Evolutionary conservation across 2,113 vertebrate species (phyloP).

Genomic region (Tachycineta bicolor): DNA sequence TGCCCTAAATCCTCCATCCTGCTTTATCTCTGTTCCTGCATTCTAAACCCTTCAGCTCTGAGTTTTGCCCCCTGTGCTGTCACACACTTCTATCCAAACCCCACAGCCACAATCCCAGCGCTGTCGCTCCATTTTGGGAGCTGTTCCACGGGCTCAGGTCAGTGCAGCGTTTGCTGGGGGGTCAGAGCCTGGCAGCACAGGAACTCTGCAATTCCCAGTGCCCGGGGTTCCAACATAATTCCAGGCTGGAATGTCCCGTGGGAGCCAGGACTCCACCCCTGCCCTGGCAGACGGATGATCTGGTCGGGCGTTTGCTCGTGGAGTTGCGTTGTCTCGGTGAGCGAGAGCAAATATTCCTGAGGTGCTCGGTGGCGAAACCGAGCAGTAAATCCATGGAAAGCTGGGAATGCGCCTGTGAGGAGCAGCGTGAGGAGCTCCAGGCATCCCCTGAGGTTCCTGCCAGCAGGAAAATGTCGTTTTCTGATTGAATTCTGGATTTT

Average conservation of each 20-base stretch:
- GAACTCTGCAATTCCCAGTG: not conserved
- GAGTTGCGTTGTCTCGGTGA: accelerated
- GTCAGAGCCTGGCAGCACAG: not conserved
- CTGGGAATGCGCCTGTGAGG: not conserved
- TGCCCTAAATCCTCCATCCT: not conserved
- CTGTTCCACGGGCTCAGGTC: not conserved
- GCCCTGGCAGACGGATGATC: not conserved
- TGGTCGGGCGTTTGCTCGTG: not conserved
- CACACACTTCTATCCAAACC: not conserved
- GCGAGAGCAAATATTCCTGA: too few relatives aligned
- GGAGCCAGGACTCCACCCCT: not conserved
- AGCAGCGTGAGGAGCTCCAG: accelerated
- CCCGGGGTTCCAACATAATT: not conserved
- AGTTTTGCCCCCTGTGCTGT: not conserved
- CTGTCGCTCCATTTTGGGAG: not conserved
- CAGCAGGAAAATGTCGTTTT: accelerated
- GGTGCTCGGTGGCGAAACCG: accelerated
- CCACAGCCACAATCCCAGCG: not conserved
- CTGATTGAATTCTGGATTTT: not conserved
- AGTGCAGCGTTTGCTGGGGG: not conserved
- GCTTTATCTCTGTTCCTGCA: not conserved
- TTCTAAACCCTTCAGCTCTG: not conserved
- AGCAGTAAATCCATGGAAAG: not conserved
- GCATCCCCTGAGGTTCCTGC: not conserved
- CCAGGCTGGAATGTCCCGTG: not conserved